Evolutionary conservation across 1,140 invertebrate species (phyloP).

Genomic region (Megalonaias nervosa): DNA sequence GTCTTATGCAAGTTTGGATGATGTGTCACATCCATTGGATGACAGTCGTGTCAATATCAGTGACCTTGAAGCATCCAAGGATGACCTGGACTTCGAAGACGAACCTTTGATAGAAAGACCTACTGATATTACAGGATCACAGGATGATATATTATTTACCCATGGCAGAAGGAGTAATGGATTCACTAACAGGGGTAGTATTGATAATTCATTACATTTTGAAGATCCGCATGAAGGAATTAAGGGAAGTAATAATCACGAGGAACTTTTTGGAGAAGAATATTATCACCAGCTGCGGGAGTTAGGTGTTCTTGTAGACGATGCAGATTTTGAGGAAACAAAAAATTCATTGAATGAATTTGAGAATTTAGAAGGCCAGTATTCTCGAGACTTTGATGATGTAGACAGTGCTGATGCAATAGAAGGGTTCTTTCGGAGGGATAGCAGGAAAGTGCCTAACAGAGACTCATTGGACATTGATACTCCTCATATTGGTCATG

Average conservation of each 20-base stretch:
- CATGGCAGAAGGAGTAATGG: slow-evolving; percentile 34
- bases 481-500: slow-evolving; percentile 19
- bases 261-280: slow-evolving; percentile 58
- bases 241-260: slow-evolving; percentile 32
- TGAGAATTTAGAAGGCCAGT: slow-evolving; percentile 54
- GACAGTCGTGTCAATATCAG: slow-evolving; percentile 60
- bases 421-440: slow-evolving; percentile 48
- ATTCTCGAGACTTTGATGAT: slow-evolving; percentile 45
- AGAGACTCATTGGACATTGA: slow-evolving; percentile 41
- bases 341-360: slow-evolving; percentile 57
- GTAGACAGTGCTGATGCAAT: slow-evolving; percentile 43
- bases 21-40: slow-evolving; percentile 46
- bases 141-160: slow-evolving; percentile 16
- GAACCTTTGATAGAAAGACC: slow-evolving; percentile 1
- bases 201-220: slow-evolving; percentile 48
- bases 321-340: slow-evolving; percentile 51
- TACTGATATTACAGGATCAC: neutral
- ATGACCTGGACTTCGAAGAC: slow-evolving; percentile 50
- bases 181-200: slow-evolving; percentile 45
- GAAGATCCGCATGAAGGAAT: slow-evolving; percentile 36
- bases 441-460: slow-evolving; percentile 31
- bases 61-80: slow-evolving; percentile 64
- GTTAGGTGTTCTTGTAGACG: slow-evolving; percentile 64
- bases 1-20: slow-evolving; percentile 57
- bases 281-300: slow-evolving; percentile 64